Conservation (phyloP, 2,113 vertebrate genomes). For the Leptobrachium leishanense region DNA sequence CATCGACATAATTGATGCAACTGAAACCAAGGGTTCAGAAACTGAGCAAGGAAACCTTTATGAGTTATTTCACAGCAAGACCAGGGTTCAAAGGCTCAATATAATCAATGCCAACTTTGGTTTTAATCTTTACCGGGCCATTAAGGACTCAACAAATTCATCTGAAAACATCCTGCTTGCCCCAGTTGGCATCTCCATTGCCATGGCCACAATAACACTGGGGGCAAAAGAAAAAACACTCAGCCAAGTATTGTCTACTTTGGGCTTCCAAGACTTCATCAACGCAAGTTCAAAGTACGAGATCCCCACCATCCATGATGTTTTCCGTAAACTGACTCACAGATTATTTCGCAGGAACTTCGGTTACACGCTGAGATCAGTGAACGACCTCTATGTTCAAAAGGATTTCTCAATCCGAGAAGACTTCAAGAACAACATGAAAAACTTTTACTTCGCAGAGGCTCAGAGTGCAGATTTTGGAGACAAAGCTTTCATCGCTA, state of each 20-base stretch:
- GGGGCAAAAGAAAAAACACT: constrained; percentile 76
- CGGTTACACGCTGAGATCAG: constrained; percentile 85
- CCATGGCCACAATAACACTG: constrained; percentile 92
- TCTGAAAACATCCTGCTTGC: constrained; percentile 89
- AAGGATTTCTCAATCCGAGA: constrained; percentile 70
- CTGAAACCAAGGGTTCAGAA: constrained; percentile 71
- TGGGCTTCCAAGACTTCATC: constrained; percentile 86
- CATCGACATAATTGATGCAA: constrained; percentile 84
- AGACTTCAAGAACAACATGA: constrained; percentile 74
- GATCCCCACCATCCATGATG: constrained; percentile 84
- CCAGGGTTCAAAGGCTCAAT: constrained; percentile 89
- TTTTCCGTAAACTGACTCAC: constrained; percentile 92
- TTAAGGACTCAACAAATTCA: constrained; percentile 75
- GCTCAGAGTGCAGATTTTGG: constrained; percentile 84
- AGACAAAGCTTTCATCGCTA: constrained; percentile 78
- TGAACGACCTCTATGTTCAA: constrained; percentile 86
- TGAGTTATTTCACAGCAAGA: constrained; percentile 84
- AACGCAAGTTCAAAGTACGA: constrained; percentile 90
- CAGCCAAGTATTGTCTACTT: constrained; percentile 73
- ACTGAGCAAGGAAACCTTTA: constrained; percentile 76
- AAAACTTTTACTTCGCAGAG: constrained; percentile 88
- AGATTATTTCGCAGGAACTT: constrained; percentile 94
- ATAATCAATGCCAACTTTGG: constrained; percentile 86
- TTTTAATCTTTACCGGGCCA: constrained; percentile 84
- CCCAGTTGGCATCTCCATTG: constrained; percentile 90